Percentiles rank a stretch among this genome's conserved stretches.
These are phyloP conservation scores for Aphelenchoides avenae DNA, from an alignment of 1,140 invertebrate species.

Conservation along the genomic window DNA sequence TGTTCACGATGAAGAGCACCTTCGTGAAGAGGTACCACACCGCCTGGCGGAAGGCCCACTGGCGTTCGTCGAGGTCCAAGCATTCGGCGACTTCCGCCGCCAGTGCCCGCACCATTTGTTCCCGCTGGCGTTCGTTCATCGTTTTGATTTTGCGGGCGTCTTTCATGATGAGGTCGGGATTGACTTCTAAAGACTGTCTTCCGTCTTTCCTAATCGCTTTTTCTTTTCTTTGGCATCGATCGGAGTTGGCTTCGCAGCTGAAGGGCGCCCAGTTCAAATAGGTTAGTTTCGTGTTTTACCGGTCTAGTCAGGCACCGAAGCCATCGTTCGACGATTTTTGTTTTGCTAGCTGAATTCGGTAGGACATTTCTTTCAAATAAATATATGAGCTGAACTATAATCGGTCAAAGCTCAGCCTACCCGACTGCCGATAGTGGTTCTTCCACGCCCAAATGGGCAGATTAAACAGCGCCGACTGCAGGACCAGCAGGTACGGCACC, in stretches of 20 bases:
- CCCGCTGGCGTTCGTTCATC: neutral
- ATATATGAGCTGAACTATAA: too few relatives aligned
- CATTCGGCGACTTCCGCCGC: neutral
- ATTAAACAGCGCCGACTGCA: conserved; percentile 6
- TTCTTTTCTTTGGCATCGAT: too few relatives aligned
- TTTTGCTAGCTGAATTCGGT: too few relatives aligned
- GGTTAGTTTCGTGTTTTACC: too few relatives aligned
- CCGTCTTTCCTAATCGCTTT: too few relatives aligned
- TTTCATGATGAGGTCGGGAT: conserved; percentile 2
- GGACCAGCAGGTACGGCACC: conserved; percentile 13
- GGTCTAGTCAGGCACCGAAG: too few relatives aligned
- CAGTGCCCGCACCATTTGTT: conserved; percentile 1
- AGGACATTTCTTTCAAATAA: too few relatives aligned
- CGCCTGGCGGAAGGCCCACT: conserved; percentile 1
- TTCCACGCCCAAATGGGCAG: conserved; percentile 8
- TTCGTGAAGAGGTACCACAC: conserved; percentile 8
- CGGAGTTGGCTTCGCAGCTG: too few relatives aligned
- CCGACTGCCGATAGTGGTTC: conserved; percentile 7
- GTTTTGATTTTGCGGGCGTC: conserved; percentile 4
- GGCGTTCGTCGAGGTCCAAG: conserved; percentile 2
- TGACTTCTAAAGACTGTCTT: conserved; percentile 5
- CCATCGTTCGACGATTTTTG: too few relatives aligned
- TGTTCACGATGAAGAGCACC: conserved; percentile 1
- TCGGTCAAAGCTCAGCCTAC: too few relatives aligned
- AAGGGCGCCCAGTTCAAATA: too few relatives aligned